Percentiles rank a stretch among this genome's conserved stretches.
These are phyloP conservation scores for Saguinus midas DNA, from an alignment of 2,113 vertebrate genomes.

Conservation along the genomic window DNA sequence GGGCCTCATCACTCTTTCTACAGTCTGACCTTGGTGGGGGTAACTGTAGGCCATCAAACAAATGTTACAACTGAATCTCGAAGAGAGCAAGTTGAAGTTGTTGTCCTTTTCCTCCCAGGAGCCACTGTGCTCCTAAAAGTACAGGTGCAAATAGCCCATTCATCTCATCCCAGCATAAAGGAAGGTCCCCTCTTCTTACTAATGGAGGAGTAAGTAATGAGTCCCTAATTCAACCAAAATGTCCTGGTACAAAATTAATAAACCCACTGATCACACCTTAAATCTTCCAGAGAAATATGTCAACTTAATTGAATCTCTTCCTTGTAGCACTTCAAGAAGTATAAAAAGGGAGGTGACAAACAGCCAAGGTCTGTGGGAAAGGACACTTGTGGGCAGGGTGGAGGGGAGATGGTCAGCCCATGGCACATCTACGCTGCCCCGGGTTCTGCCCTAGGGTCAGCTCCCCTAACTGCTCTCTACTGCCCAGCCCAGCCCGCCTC, in stretches of 20 bases:
- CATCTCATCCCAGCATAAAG: background rate
- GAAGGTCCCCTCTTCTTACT: background rate
- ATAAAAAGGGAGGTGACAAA: background rate
- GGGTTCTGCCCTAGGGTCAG: background rate
- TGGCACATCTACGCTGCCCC: background rate
- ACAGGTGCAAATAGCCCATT: background rate
- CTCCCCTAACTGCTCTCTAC: background rate
- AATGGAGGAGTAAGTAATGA: background rate
- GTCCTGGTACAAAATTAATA: background rate
- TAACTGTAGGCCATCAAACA: background rate
- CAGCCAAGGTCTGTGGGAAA: background rate
- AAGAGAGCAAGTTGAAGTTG: background rate
- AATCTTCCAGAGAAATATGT: background rate
- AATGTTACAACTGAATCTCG: background rate
- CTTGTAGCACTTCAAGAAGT: background rate
- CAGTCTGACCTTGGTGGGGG: background rate
- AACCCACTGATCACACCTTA: background rate
- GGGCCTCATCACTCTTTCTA: background rate
- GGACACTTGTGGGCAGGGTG: background rate
- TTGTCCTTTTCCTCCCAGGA: background rate
- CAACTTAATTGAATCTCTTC: background rate
- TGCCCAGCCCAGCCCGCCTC: background rate
- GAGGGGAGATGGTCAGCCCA: rapidly evolving
- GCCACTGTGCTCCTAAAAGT: background rate
- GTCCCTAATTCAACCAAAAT: background rate